A percentile compares a stretch with the other conserved stretches of the same genome.
Conservation (phyloP, 2,113 vertebrate species). For the Apodemus speciosus region DNA sequence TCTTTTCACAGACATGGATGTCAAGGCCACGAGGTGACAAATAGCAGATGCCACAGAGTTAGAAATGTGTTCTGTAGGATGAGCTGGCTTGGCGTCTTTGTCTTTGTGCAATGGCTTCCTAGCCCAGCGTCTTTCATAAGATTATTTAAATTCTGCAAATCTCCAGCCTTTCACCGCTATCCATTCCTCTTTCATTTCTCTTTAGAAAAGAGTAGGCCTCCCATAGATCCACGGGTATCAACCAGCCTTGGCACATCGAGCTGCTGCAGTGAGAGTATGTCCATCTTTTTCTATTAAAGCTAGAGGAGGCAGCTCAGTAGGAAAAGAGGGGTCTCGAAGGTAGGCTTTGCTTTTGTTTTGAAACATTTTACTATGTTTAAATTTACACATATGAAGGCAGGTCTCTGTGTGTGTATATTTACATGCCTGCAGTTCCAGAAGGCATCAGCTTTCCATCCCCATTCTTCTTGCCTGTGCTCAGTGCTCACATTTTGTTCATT, state of each 20-base stretch:
- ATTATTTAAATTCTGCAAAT: not conserved
- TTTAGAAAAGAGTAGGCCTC: not conserved
- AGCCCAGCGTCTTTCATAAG: not conserved
- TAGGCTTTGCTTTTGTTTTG: not conserved
- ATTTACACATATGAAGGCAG: not conserved
- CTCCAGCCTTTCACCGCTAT: not conserved
- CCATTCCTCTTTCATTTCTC: not conserved
- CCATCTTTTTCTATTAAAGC: not conserved
- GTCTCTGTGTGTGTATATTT: not conserved
- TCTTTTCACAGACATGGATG: not conserved
- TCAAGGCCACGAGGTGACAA: fast-evolving
- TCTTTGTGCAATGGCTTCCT: not conserved
- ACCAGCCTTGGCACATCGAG: not conserved
- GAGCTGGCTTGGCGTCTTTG: not conserved
- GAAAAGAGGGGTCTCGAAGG: not conserved
- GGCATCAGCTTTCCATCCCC: not conserved
- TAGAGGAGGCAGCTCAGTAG: not conserved
- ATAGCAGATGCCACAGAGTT: too few species aligned
- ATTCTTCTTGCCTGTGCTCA: not conserved
- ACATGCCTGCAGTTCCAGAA: not conserved
- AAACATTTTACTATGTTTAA: not conserved
- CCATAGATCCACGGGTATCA: not conserved
- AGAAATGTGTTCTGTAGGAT: too few species aligned
- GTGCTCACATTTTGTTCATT: not conserved
- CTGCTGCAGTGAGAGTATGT: not conserved